These are phyloP conservation scores for Spatulosminthurus flaviceps DNA, from an alignment of 2,888 invertebrate species.

Conservation along the genomic window DNA sequence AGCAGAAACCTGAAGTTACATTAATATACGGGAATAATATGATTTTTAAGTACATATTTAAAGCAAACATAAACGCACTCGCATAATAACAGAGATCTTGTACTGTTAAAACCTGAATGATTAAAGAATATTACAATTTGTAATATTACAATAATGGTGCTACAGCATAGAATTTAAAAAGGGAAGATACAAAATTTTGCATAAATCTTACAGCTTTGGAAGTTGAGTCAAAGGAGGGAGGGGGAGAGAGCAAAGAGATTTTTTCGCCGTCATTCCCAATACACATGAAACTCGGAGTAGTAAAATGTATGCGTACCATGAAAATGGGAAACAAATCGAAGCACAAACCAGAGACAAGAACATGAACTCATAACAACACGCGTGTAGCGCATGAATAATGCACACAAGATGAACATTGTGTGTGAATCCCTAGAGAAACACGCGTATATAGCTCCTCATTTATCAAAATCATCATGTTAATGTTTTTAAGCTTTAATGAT, in stretches of 20 bases:
- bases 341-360: constrained; percentile 21
- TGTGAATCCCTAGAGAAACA: neutral
- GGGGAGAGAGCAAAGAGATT: neutral
- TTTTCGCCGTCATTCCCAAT: neutral
- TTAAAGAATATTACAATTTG: too few species aligned
- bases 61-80: too few species aligned
- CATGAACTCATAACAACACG: constrained; percentile 36
- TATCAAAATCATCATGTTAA: constrained; percentile 5
- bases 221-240: neutral
- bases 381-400: constrained; percentile 37
- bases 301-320: neutral
- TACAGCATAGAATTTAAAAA: neutral
- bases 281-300: neutral
- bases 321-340: constrained; percentile 26
- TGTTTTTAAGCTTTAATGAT: constrained; percentile 5
- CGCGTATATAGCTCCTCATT: constrained; percentile 18
- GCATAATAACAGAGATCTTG: too few species aligned
- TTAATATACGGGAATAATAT: too few species aligned
- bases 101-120: too few species aligned
- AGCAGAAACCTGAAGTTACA: too few species aligned
- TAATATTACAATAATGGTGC: too few species aligned
- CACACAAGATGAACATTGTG: constrained; percentile 16
- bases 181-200: neutral
- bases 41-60: too few species aligned
- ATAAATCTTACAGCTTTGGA: neutral